Evolutionary conservation across 1,140 invertebrate species (phyloP).

Genomic region (Leptopilina clavipes): DNA sequence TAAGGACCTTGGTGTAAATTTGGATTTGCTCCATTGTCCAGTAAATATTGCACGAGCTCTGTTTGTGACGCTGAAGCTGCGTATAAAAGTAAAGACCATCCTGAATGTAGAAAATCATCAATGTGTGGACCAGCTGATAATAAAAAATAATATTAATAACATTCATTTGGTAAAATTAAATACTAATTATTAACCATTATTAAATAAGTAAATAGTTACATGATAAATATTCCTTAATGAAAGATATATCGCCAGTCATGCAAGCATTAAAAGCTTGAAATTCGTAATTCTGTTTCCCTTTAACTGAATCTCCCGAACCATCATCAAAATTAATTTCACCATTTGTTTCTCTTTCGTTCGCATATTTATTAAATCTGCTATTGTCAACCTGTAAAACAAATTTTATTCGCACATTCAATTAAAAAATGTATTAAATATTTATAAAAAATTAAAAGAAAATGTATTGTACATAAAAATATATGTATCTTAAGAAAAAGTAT

Average conservation of each 20-base stretch:
- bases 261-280: conserved; percentile 51
- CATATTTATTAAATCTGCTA: neutral
- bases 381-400: conserved; percentile 6
- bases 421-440: too few species aligned
- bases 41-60: conserved; percentile 61
- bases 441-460: too few species aligned
- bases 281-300: too few species aligned
- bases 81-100: conserved; percentile 68
- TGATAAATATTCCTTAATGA: conserved; percentile 57
- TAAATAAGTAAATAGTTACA: conserved; percentile 51
- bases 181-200: too few species aligned
- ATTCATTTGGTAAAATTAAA: too few species aligned
- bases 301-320: conserved; percentile 43
- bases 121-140: conserved; percentile 56
- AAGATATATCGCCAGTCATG: conserved; percentile 48
- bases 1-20: conserved; percentile 66
- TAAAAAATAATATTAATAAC: conserved; percentile 36
- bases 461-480: too few species aligned
- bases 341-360: neutral
- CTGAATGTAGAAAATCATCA: conserved; percentile 58
- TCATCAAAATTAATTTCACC: neutral
- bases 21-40: conserved; percentile 65
- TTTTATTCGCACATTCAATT: too few species aligned
- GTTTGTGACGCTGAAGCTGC: conserved; percentile 58
- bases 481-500: too few species aligned